Evolutionary conservation across 2,797 vertebrate species (phyloP), one percentile per base, ranked within the genome.

Genomic region (Lepus townsendii): DNA sequence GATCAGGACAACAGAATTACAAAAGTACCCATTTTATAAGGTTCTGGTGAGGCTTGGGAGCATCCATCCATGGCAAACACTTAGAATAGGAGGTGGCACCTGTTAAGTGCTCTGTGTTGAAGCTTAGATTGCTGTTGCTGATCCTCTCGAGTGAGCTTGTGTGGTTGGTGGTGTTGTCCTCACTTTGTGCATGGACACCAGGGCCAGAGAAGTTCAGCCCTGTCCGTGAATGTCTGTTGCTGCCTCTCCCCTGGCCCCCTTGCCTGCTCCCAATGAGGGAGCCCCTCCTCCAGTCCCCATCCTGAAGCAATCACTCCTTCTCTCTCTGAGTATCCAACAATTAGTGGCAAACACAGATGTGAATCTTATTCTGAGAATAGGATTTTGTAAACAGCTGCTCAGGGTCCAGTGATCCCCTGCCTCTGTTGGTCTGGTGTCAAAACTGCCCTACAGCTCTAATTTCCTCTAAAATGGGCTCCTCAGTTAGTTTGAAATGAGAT

Each of bases 1-100:
- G 35, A 75, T 73, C 63, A 54, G 42, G 54, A 69, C 82, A 88
- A 30, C 14, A 32, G 69, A 88, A 26, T 69, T 47, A 47, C 62
- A 68, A 47, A 87, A 85, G 6, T 69, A 32, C 65, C 27, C 38
- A 54, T 52, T 63, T 52, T n/a, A 14, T 42, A 73, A 19, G 38
- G 16, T 91, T 85, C 83, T 30, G 65, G 30, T 95, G 57, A 82
- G 35, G 19, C 69, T 2, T 8, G 52, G 71, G 88, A 92, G 30
- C 38, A 71, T 38, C 57, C 27, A 8, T 17, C 10, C 63, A 32
- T 32, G 68, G 68, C 77, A 47, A 84, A 30, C n/a, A 22, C 32
- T 80, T 73, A 60, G 66, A 71, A 62, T 11, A 77, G 30, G 22
- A 3, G 5, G 7, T 65, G 9, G 52, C 19, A 13, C 71, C 12